These are phyloP conservation scores for Euleptes europaea DNA, from an alignment of 2,113 vertebrate genomes.

Conservation along the genomic window DNA sequence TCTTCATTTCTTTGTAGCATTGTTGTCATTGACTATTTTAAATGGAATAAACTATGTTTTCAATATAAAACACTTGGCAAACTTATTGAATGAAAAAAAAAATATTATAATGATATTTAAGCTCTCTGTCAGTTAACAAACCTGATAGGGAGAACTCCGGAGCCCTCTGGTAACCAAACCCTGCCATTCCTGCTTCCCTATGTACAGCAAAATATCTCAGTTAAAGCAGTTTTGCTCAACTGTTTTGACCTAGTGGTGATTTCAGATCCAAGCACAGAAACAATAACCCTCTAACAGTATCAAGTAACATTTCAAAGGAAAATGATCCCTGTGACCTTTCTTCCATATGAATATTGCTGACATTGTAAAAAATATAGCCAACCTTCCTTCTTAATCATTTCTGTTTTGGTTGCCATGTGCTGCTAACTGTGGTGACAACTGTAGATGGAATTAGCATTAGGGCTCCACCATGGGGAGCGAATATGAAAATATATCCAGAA, in stretches of 20 bases:
- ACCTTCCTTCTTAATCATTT: conserved; percentile 20
- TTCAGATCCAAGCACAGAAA: conserved; percentile 52
- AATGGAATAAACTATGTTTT: neutral
- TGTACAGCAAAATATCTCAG: conserved; percentile 7
- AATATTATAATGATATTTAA: neutral
- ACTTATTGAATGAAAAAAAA: neutral
- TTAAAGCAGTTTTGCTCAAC: conserved; percentile 18
- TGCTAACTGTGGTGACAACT: conserved; percentile 22
- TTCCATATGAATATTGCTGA: conserved; percentile 49
- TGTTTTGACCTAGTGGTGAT: conserved; percentile 37
- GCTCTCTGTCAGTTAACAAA: conserved; percentile 2
- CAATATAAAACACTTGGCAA: neutral
- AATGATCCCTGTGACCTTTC: conserved; percentile 45
- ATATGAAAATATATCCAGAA: conserved; percentile 14
- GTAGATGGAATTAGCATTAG: conserved; percentile 12
- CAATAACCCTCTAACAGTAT: neutral
- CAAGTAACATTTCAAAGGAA: conserved; percentile 31
- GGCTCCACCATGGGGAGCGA: neutral
- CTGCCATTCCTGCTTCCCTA: neutral
- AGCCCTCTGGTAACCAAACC: neutral
- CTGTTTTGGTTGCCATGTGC: conserved; percentile 3
- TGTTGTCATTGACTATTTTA: neutral
- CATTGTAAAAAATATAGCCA: conserved; percentile 35
- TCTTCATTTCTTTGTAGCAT: neutral
- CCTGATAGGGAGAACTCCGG: neutral